phyloP scores from a whole-genome alignment of 2,113 vertebrate species.

The Isichthys henryi region DNA sequence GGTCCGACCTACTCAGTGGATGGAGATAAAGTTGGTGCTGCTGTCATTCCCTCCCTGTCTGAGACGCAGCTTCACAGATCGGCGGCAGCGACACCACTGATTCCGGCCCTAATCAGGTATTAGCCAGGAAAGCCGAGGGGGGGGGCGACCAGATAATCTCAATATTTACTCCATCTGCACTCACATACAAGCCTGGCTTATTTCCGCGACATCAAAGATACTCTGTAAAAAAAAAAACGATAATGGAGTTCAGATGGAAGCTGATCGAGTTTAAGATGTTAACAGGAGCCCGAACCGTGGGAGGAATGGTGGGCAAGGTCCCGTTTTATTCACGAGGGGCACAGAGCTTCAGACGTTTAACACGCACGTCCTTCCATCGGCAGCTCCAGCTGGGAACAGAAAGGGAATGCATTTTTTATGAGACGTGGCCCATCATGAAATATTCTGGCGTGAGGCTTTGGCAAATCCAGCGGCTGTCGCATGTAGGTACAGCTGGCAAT shows the following conservation, averaged over 20 bases:
- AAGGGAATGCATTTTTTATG: constrained; percentile 17
- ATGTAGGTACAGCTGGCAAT: constrained; percentile 6
- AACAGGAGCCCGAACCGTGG: constrained; percentile 47
- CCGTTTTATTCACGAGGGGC: background rate
- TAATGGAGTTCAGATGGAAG: constrained; percentile 58
- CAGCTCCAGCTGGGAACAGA: background rate
- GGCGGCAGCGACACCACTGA: constrained; percentile 77
- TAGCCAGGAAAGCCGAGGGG: constrained; percentile 68
- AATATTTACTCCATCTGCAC: constrained; percentile 80
- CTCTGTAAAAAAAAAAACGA: constrained; percentile 48
- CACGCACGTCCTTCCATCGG: background rate
- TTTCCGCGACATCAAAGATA: constrained; percentile 70
- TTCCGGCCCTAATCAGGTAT: constrained; percentile 88
- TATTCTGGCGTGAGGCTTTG: background rate
- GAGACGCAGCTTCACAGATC: constrained; percentile 85
- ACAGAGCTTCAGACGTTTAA: background rate
- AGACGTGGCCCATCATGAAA: background rate
- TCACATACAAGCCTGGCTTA: constrained; percentile 63
- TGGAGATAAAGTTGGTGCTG: constrained; percentile 91
- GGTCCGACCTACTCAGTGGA: constrained; percentile 87
- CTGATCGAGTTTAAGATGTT: constrained; percentile 28
- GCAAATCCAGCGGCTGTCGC: background rate
- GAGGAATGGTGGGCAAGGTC: background rate
- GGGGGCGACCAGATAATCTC: constrained; percentile 66
- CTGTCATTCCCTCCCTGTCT: constrained; percentile 88